Base-by-base conservation (phyloP, 2,888 invertebrate genomes). In the Disparrhopalites patrizii region DNA sequence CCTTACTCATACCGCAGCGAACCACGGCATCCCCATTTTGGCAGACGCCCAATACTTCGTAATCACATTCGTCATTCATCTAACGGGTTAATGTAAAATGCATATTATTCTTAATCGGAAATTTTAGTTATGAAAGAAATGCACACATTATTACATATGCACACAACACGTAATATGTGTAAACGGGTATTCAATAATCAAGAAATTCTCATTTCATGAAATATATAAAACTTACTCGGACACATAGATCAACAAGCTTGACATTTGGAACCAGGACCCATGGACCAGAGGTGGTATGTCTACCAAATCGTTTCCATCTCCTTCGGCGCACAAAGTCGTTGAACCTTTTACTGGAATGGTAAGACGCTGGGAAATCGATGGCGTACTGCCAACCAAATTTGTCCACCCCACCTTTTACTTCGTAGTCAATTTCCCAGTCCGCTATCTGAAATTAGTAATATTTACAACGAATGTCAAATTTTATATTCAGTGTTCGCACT, bases 321-420 rank as follows among this genome's bases (percentile, higher is more conserved):
- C 92, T 82, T 15, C 93, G 83, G 27, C 94, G 83, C 0, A 93
- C 93, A 77, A 91, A 92, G 79, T 94, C 94, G 0, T 92, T 92
- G 72, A 93, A 88, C 72, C 89, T 84, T 80, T 92, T 93, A 75
- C 87, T 86, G 0, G 88, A 87, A 77, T 93, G 93, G 79, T 91
- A 94, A 10, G 87, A 85, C 1, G 90, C 86, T 1, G 93, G 92
- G 78, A 95, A 94, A 80, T 94, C 93, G 1, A 91, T 88, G 0
- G 94, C 93, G 79, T 94, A 95, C 78, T 95, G 95, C 95, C 95
- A 95, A 1, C 95, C 95, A 73, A 93, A 91, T 66, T 85, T 84
- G 79, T 95, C 94, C 0, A 91, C 91, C 1, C 93, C 94, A 1
- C 92, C 93, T 0, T 91, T 89, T 8, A 90, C 88, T 77, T 89